Evolutionary conservation across 1,140 invertebrate genomes (phyloP), one percentile per base, ranked within the genome.

Genomic region (Trichogramma pretiosum): DNA sequence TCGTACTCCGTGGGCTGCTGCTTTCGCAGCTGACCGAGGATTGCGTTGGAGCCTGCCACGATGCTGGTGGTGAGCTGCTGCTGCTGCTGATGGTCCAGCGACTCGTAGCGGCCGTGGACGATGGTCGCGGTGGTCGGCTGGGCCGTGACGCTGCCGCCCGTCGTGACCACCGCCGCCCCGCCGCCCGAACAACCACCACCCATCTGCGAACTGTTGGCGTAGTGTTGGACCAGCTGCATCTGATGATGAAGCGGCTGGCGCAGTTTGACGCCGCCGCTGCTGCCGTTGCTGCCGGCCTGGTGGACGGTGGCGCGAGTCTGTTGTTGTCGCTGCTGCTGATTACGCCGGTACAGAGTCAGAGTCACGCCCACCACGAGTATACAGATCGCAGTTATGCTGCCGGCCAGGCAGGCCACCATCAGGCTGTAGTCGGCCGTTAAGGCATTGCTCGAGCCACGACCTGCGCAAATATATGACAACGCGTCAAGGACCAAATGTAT

Each of bases 321-420:
- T 67, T 67, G 18, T 46, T 56, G 21, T 17, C 53, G 58, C 21
- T 48, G 53, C 13, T 59, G 53, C 39, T 63, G 59, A 32, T 38
- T 58, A 0, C 65, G 59, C 21, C 63, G 58, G 34, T 67, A 62
- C 9, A 67, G 33, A 3, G 64, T 67, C 40, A 67, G 35, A 8
- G 62, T 65, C n/a, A 67, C 51, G 19, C 62, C 65, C 1, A 67
- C 56, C 10, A 66, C 56, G 30, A 66, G 56, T 23, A 67, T 67
- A 46, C 63, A 66, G n/a, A 64, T 48, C 5, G 65, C 65, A 3
- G 65, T 67, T 30, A 67, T 33, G 9, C 65, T 62, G 10, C 65
- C 64, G 16, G 64, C 64, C 43, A 67, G 66, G 48, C 60, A 66
- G 2, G 65, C 65, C 8, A 66, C 61, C 45, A 67, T 36, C 14